A percentile compares a stretch with the other conserved stretches of the same genome.
These are phyloP conservation scores for Ctenopoma kingsleyae DNA, from an alignment of 2,797 vertebrate species.

Conservation along the genomic window DNA sequence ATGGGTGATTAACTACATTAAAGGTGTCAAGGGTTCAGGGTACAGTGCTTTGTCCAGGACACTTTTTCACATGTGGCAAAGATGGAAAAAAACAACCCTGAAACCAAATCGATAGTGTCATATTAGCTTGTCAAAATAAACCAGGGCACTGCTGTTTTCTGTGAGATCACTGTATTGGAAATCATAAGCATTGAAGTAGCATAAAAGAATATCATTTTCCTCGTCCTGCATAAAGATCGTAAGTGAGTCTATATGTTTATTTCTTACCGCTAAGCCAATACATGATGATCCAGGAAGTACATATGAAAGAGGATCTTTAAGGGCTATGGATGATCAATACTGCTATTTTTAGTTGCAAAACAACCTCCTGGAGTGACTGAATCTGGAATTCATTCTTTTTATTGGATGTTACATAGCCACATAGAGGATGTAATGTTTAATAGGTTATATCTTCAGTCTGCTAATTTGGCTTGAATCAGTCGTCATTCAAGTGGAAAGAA, in stretches of 20 bases:
- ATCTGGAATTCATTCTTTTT: constrained; percentile 1
- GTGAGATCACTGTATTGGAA: constrained; percentile 4
- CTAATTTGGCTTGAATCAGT: constrained; percentile 4
- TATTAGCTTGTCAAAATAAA: background rate
- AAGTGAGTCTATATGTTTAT: constrained; percentile 33
- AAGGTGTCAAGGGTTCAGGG: too few relatives aligned
- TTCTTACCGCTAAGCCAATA: constrained; percentile 32
- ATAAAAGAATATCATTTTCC: constrained; percentile 5
- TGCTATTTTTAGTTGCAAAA: constrained; percentile 35
- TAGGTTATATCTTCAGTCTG: constrained; percentile 12
- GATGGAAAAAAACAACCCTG: too few relatives aligned
- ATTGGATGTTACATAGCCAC: background rate
- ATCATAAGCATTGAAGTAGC: constrained; percentile 5
- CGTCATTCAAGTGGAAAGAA: background rate
- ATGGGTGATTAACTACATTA: too few relatives aligned
- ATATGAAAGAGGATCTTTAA: constrained; percentile 60
- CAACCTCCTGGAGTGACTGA: constrained; percentile 9
- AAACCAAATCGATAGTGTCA: background rate
- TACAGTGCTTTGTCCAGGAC: too few relatives aligned
- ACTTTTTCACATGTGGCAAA: too few relatives aligned
- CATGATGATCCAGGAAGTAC: constrained; percentile 44
- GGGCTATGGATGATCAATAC: constrained; percentile 56
- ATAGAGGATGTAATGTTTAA: background rate
- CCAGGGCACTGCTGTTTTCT: background rate
- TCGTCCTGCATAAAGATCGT: background rate